phyloP scores from a whole-genome alignment of 2,797 vertebrate genomes.

The Sebastes nivosus region DNA sequence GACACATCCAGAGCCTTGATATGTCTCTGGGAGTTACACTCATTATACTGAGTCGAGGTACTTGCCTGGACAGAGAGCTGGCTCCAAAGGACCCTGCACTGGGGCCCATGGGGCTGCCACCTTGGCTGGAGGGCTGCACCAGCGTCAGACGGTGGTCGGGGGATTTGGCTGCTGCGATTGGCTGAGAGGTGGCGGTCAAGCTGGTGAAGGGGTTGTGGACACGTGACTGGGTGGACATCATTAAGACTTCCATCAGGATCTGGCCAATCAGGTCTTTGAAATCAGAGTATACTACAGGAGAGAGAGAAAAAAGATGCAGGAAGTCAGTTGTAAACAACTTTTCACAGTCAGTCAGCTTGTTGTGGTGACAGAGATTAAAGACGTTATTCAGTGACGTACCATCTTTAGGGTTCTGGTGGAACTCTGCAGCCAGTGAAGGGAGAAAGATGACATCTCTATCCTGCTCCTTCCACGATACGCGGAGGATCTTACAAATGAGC shows the following conservation, averaged over 20 bases:
- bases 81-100: constrained; percentile 90
- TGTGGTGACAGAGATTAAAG: neutral
- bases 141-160: constrained; percentile 90
- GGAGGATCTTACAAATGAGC: constrained; percentile 98
- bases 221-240: constrained; percentile 96
- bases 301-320: neutral
- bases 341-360: neutral
- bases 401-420: constrained; percentile 94
- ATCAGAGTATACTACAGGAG: constrained; percentile 90
- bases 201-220: constrained; percentile 97
- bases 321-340: neutral
- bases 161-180: constrained; percentile 93
- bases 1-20: neutral
- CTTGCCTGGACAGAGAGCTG: constrained; percentile 97
- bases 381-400: constrained; percentile 76
- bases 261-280: constrained; percentile 99
- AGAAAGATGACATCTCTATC: constrained; percentile 98
- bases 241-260: constrained; percentile 99
- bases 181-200: constrained; percentile 96
- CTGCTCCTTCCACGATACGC: constrained; percentile 98
- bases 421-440: constrained; percentile 92
- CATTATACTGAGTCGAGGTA: constrained; percentile 29
- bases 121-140: constrained; percentile 88
- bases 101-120: constrained; percentile 92
- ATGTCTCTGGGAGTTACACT: neutral